A percentile compares a stretch with the other conserved stretches of the same genome.
These are phyloP conservation scores for Alosa sapidissima DNA, from an alignment of 2,797 vertebrate genomes.

Conservation along the genomic window DNA sequence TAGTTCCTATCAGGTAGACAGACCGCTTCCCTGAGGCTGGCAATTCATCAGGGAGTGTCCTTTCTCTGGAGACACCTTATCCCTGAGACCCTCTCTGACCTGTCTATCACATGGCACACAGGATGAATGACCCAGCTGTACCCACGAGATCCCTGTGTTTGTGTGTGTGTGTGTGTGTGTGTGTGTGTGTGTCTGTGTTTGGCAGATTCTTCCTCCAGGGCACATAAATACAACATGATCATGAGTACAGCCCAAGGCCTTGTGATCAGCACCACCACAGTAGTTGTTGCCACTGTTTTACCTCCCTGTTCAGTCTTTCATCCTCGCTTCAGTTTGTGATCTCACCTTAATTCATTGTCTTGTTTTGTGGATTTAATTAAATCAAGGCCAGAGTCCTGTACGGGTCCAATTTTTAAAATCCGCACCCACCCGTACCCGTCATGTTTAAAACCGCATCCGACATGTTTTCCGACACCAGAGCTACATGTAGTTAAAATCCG, in stretches of 20 bases:
- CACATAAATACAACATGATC: neutral
- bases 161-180: constrained; percentile 17
- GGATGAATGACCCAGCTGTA: neutral
- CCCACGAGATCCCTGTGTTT: neutral
- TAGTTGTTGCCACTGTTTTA: neutral
- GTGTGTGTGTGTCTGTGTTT: constrained; percentile 19
- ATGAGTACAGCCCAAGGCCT: neutral
- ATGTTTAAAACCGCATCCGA: no score
- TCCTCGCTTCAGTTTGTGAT: neutral
- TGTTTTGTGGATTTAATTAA: neutral
- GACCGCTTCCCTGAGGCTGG: neutral
- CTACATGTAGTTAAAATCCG: no score
- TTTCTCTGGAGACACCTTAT: neutral
- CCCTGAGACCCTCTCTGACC: neutral
- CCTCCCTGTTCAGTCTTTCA: neutral
- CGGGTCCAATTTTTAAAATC: no score
- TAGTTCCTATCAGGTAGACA: neutral
- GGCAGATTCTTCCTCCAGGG: neutral
- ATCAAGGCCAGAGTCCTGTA: no score
- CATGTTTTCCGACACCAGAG: no score
- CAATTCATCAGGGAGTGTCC: neutral
- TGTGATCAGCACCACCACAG: neutral
- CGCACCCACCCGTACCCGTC: no score
- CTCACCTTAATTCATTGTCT: neutral
- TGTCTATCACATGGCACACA: neutral